Evolutionary conservation across 30 jellyfish, hydroid and myxozoan genomes (phyloP).

Genomic region (Rhopilema esculentum): DNA sequence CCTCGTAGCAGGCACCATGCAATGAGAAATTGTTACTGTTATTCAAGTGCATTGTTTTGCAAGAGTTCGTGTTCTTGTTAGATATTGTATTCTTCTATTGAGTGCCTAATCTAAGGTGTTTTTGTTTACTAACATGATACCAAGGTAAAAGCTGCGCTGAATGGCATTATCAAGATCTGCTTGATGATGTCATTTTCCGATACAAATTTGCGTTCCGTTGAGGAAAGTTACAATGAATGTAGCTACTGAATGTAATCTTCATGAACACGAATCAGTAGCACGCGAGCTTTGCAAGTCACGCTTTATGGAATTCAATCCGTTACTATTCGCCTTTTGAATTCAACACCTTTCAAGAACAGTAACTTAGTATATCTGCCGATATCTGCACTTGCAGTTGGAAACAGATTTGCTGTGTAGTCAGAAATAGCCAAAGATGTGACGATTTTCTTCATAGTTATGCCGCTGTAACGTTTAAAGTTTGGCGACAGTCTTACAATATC

Average conservation of each 20-base stretch:
- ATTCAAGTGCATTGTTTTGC: not conserved
- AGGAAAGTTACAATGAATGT: constrained; percentile 39
- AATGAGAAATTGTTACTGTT: constrained; percentile 10
- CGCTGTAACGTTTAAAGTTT: not conserved
- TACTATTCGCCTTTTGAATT: not conserved
- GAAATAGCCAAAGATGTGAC: not conserved
- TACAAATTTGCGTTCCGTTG: not conserved
- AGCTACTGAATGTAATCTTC: constrained; percentile 29
- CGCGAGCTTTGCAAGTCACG: constrained; percentile 13
- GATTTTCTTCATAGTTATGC: not conserved
- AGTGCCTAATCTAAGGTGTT: not conserved
- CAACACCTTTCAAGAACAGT: not conserved
- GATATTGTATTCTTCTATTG: not conserved
- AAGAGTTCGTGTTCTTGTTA: not conserved
- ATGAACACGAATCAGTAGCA: constrained; percentile 36
- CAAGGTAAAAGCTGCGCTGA: not conserved
- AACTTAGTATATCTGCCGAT: not conserved
- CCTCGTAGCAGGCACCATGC: constrained; percentile 16
- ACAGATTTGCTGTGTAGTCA: not conserved
- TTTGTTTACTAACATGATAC: constrained; percentile 2
- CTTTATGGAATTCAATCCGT: not conserved
- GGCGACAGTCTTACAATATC: too few relatives aligned
- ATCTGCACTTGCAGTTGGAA: not conserved
- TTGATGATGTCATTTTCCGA: not conserved
- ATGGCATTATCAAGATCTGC: not conserved